Percentiles rank a stretch among this genome's conserved stretches.
Conservation (phyloP, 2,888 invertebrate species). For the Oscheius sp. region DNA sequence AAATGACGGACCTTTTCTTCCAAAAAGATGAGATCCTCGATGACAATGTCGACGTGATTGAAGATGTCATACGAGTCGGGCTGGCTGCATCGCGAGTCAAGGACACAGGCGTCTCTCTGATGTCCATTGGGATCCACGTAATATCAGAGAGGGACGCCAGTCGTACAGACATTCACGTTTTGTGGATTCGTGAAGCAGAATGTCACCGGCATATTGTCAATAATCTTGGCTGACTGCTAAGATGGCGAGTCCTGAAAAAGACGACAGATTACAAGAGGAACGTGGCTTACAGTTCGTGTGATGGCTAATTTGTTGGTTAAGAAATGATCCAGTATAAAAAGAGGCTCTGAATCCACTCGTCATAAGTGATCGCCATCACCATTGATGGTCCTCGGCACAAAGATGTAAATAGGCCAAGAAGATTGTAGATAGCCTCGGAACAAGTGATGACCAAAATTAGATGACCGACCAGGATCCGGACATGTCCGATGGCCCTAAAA, state of each 20-base stretch:
- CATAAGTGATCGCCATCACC: no score
- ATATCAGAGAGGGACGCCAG: constrained; percentile 98
- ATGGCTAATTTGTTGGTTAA: no score
- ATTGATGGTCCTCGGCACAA: no score
- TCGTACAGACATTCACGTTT: constrained; percentile 80
- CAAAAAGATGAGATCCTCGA: constrained; percentile 82
- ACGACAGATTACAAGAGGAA: constrained; percentile 58
- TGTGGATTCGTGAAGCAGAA: constrained; percentile 84
- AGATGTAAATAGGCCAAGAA: no score
- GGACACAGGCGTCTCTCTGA: constrained; percentile 77
- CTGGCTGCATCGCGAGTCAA: constrained; percentile 72
- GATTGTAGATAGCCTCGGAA: no score
- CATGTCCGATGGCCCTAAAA: no score
- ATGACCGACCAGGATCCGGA: no score
- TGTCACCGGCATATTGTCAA: constrained; percentile 98
- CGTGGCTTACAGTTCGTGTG: no score
- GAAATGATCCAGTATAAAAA: no score
- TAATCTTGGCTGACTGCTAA: no score
- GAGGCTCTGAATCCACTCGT: no score
- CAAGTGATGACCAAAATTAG: no score
- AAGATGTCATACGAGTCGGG: constrained; percentile 88
- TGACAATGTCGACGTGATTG: constrained; percentile 93
- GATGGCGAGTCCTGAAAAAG: constrained; percentile 35
- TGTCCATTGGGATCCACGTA: constrained; percentile 80
- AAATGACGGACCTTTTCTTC: constrained; percentile 78